Base-by-base conservation (phyloP, 2,113 vertebrate genomes). In the Misgurnus anguillicaudatus region DNA sequence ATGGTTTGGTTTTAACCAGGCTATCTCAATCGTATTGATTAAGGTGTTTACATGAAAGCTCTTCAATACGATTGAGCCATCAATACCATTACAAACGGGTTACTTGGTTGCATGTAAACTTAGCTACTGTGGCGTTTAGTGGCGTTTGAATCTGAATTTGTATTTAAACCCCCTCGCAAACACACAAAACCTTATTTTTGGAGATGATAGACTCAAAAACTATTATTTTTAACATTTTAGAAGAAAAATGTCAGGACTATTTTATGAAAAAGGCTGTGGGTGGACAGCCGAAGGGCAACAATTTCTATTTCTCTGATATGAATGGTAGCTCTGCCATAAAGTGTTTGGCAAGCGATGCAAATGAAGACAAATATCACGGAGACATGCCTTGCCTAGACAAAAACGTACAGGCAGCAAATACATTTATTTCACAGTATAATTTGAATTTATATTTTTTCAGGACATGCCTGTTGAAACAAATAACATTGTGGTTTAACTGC, bases 331-430 rank as follows among this genome's bases (percentile, higher is more conserved):
- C 74, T 39, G 47, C 60, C 45, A 64, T 51, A 4, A 76, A 76
- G 24, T 60, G 39, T 74, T 67, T 74, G 53, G 64, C 48, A 71
- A 71, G 41, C 38, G 39, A 13, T 60, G 38, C 10, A 76, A 71
- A 80, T 66, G 14, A 80, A 77, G 61, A 83, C 48, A 75, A 75
- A 70, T 72, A 64, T 19, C 19, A 57, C 4, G 64, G 45, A 66
- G 39, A 57, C 62, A 13, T 65, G 16, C 66, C 31, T 24, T 51
- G 63, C 21, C 42, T 61, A 57, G 24, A 42, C 41, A 48, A 66
- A 80, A 69, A 66, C 1, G n/a, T 41, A 76, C 21, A 53, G 42
- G 47, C 72, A 57, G 41, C 57, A 69, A 21, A 66, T 19, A 62
- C 71, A 31, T 60, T 51, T 39, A 42, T 31, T 62, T 41, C 64